These are phyloP conservation scores for Hoplias malabaricus DNA, from an alignment of 2,113 vertebrate genomes.

Conservation along the genomic window DNA sequence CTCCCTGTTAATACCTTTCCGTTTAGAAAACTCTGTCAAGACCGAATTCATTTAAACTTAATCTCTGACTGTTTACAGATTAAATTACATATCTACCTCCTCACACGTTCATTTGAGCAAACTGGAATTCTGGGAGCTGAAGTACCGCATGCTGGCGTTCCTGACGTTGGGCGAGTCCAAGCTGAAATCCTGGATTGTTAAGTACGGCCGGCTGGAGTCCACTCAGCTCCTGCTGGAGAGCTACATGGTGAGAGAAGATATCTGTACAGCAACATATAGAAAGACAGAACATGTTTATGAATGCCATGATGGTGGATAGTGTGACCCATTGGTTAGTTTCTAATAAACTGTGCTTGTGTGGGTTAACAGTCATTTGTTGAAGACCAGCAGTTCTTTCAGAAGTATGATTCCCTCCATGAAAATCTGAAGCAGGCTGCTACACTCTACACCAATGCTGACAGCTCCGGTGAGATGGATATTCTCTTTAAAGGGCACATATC, in stretches of 20 bases:
- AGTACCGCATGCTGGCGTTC: conserved; percentile 92
- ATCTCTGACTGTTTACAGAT: conserved; percentile 71
- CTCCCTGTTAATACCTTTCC: too few species aligned
- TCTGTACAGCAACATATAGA: background rate
- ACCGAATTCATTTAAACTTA: background rate
- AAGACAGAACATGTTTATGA: background rate
- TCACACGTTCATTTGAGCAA: conserved; percentile 92
- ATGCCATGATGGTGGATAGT: background rate
- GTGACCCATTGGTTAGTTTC: background rate
- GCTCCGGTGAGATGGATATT: conserved; percentile 76
- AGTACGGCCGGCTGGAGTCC: conserved; percentile 91
- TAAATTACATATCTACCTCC: conserved; percentile 89
- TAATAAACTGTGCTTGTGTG: conserved; percentile 18
- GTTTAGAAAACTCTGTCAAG: too few species aligned
- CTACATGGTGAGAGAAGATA: conserved; percentile 83
- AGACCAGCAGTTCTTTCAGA: conserved; percentile 92
- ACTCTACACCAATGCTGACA: conserved; percentile 87
- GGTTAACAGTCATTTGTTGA: conserved; percentile 85
- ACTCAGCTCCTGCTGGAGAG: conserved; percentile 90
- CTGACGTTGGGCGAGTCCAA: conserved; percentile 92
- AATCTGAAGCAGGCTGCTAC: conserved; percentile 86
- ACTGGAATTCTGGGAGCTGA: conserved; percentile 96
- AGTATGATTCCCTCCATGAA: conserved; percentile 88
- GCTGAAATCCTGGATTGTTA: conserved; percentile 97
- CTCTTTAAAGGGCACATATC: conserved; percentile 48